phyloP scores from a whole-genome alignment of 2,888 invertebrate genomes.

The Liopterus haemorrhoidalis region DNA sequence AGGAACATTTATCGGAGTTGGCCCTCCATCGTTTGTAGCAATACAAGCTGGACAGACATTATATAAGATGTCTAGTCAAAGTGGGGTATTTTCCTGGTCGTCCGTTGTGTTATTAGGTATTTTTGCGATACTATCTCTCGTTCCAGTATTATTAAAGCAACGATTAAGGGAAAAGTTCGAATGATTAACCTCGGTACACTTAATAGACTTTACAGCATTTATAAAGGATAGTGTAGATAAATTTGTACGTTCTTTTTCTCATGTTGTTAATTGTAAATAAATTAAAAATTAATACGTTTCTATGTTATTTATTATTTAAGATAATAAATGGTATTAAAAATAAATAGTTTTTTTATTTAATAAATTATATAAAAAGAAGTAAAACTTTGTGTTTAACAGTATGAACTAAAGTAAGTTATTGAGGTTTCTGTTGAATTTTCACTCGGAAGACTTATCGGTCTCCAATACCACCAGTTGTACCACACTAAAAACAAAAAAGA shows the following conservation, averaged over 20 bases:
- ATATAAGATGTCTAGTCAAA: constrained; percentile 83
- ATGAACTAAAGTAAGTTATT: constrained; percentile 66
- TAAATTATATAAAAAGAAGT: constrained; percentile 12
- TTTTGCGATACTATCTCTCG: constrained; percentile 75
- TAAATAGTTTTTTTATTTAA: constrained; percentile 9
- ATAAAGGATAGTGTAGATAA: constrained; percentile 13
- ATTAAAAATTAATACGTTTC: constrained; percentile 3
- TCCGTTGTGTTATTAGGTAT: constrained; percentile 72
- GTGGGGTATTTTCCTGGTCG: constrained; percentile 81
- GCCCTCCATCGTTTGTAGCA: constrained; percentile 94
- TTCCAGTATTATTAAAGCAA: constrained; percentile 83
- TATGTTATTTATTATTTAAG: constrained; percentile 31
- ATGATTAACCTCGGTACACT: constrained; percentile 41
- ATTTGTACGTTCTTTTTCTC: constrained; percentile 6
- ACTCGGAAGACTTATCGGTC: constrained; percentile 59
- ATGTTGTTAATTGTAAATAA: constrained; percentile 17
- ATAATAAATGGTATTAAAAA: constrained; percentile 13
- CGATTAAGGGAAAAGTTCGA: constrained; percentile 72
- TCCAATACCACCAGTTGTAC: constrained; percentile 83
- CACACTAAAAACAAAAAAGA: constrained; percentile 57
- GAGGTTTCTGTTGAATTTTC: constrained; percentile 55
- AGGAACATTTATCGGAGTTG: constrained; percentile 95
- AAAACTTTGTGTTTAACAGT: constrained; percentile 50
- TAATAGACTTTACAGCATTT: background rate
- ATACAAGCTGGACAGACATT: constrained; percentile 97